phyloP scores from a whole-genome alignment of 1,140 invertebrate genomes.

The Gryon sp. region DNA sequence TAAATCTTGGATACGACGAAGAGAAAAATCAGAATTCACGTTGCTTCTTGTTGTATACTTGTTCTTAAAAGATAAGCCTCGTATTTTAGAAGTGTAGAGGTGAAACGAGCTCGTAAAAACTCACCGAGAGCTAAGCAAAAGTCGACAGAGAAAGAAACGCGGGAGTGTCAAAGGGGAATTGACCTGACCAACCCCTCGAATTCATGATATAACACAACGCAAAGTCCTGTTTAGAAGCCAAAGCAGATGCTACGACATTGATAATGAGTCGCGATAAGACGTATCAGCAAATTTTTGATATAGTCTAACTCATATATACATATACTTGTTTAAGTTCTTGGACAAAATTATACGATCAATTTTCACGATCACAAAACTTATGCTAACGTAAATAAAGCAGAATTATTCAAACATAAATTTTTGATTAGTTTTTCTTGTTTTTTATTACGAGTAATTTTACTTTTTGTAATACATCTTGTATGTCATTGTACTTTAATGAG shows the following conservation, averaged over 20 bases:
- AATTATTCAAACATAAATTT: conserved; percentile 1
- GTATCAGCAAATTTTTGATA: conserved; percentile 33
- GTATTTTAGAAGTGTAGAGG: conserved; percentile 67
- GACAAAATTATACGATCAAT: not conserved
- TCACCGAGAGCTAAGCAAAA: conserved; percentile 22
- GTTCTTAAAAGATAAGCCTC: conserved; percentile 70
- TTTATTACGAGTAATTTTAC: too few relatives aligned
- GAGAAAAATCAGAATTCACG: conserved; percentile 61
- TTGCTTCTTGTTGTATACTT: conserved; percentile 60
- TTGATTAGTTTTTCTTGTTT: too few relatives aligned
- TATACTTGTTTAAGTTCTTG: too few relatives aligned
- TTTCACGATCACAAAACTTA: too few relatives aligned
- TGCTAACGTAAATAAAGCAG: too few relatives aligned
- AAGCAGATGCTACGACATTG: conserved; percentile 46
- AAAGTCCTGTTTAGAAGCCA: conserved; percentile 50
- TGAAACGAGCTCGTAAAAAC: conserved; percentile 69
- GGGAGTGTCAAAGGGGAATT: conserved; percentile 58
- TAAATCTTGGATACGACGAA: conserved; percentile 59
- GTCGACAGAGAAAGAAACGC: conserved; percentile 54
- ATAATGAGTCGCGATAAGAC: conserved; percentile 45
- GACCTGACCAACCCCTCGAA: conserved; percentile 67
- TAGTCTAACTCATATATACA: too few relatives aligned
- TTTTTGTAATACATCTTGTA: too few relatives aligned
- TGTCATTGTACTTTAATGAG: too few relatives aligned
- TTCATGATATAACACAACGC: conserved; percentile 33